Conservation (phyloP, 2,113 vertebrate genomes). For the Pseudorectes ferrugineus region DNA sequence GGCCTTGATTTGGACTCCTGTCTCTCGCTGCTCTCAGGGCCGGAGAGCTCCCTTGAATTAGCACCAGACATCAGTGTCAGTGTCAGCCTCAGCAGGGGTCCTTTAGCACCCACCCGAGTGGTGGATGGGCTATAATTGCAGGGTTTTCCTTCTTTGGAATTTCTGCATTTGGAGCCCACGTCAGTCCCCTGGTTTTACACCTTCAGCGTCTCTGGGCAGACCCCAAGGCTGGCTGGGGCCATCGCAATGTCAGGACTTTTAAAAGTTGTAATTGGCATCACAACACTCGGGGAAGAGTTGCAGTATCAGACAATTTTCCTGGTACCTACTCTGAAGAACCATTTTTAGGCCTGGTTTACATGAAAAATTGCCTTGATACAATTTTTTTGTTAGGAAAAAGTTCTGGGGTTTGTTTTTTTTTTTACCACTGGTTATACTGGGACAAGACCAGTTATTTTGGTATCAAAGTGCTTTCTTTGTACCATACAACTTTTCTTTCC, state of each 20-base stretch:
- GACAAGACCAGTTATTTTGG: background rate
- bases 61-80: background rate
- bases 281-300: background rate
- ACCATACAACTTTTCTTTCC: background rate
- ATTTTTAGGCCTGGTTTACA: background rate
- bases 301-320: background rate
- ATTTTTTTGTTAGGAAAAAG: background rate
- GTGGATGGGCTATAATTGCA: background rate
- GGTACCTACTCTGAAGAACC: background rate
- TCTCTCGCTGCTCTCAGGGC: fast-evolving
- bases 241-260: background rate
- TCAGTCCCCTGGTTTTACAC: background rate
- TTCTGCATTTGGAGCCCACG: background rate
- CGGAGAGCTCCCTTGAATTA: background rate
- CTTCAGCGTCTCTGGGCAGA: background rate
- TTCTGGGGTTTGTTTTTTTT: background rate
- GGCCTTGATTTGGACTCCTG: background rate
- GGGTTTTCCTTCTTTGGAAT: background rate
- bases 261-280: background rate
- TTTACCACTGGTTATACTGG: background rate
- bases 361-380: background rate
- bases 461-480: background rate
- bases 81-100: fast-evolving
- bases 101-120: background rate
- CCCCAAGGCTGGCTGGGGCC: background rate